These are phyloP conservation scores for Lasius fuliginosus DNA, from an alignment of 2,888 invertebrate genomes.

Conservation along the genomic window DNA sequence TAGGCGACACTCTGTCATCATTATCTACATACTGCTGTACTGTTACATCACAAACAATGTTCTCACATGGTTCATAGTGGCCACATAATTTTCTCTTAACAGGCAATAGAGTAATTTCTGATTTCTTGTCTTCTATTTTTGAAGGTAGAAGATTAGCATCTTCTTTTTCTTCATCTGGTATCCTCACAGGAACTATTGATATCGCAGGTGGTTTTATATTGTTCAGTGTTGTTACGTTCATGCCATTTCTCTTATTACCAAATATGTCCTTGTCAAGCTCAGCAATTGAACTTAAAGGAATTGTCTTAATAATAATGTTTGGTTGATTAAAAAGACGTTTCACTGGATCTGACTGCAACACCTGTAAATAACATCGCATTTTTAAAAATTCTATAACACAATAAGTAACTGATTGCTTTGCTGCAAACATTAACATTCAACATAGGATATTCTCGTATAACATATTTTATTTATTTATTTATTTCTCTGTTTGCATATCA, in stretches of 20 bases:
- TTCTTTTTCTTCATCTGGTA: conserved; percentile 62
- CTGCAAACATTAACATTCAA: not conserved
- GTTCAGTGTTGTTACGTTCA: conserved; percentile 3
- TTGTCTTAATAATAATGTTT: conserved; percentile 80
- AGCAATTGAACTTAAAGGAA: conserved; percentile 70
- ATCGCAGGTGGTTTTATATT: conserved; percentile 66
- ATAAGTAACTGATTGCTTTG: not conserved
- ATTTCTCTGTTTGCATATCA: not conserved
- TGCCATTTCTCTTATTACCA: conserved; percentile 66
- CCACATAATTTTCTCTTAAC: conserved; percentile 80
- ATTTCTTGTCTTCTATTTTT: conserved; percentile 80
- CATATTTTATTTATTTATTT: not conserved
- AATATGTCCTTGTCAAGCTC: conserved; percentile 48
- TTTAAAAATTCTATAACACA: not conserved
- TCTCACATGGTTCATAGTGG: conserved; percentile 82
- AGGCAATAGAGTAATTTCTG: conserved; percentile 81
- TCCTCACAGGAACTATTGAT: conserved; percentile 70
- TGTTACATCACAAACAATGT: conserved; percentile 80
- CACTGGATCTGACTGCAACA: conserved; percentile 82
- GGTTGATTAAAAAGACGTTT: conserved; percentile 82
- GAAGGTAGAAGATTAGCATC: conserved; percentile 80
- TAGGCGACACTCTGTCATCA: conserved; percentile 75
- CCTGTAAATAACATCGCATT: conserved; percentile 69
- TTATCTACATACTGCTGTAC: conserved; percentile 79
- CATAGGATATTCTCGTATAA: not conserved